phyloP scores from a whole-genome alignment of 2,888 invertebrate species.

The Melanostoma mellinum region DNA sequence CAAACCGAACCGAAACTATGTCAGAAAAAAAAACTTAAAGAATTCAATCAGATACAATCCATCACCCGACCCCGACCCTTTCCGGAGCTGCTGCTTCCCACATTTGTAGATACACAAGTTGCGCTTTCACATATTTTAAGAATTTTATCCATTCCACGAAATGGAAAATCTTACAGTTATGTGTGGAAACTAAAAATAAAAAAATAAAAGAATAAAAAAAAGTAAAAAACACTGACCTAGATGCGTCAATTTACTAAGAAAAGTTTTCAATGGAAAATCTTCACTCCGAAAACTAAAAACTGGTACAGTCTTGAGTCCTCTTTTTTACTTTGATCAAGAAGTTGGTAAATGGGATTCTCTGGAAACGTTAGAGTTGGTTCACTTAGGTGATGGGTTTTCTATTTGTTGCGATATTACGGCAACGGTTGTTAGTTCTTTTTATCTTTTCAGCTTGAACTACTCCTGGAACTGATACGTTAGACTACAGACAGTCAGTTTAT shows the following conservation, averaged over 20 bases:
- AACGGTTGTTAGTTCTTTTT: too few species aligned
- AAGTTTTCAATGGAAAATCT: background rate
- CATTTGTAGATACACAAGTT: slow-evolving; percentile 3
- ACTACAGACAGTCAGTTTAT: background rate
- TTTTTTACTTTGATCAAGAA: too few species aligned
- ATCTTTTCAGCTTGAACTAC: too few species aligned
- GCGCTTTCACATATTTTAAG: slow-evolving; percentile 1
- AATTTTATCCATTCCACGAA: slow-evolving; percentile 4
- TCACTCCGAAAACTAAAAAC: too few species aligned
- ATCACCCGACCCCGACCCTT: slow-evolving; percentile 10
- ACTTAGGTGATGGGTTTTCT: too few species aligned
- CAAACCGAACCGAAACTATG: background rate
- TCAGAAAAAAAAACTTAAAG: background rate
- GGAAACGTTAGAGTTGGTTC: too few species aligned
- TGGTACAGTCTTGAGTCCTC: too few species aligned
- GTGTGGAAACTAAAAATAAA: slow-evolving; percentile 1
- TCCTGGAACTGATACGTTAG: background rate
- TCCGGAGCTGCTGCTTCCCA: background rate
- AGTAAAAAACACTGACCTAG: background rate
- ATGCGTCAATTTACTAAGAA: slow-evolving; percentile 1
- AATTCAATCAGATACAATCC: slow-evolving; percentile 18
- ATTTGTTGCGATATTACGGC: too few species aligned
- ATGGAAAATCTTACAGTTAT: background rate
- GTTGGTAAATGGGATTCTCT: too few species aligned
- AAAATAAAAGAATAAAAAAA: too few species aligned